These are phyloP conservation scores for Rotaria macrura DNA, from an alignment of 2,888 invertebrate genomes.

Conservation along the genomic window DNA sequence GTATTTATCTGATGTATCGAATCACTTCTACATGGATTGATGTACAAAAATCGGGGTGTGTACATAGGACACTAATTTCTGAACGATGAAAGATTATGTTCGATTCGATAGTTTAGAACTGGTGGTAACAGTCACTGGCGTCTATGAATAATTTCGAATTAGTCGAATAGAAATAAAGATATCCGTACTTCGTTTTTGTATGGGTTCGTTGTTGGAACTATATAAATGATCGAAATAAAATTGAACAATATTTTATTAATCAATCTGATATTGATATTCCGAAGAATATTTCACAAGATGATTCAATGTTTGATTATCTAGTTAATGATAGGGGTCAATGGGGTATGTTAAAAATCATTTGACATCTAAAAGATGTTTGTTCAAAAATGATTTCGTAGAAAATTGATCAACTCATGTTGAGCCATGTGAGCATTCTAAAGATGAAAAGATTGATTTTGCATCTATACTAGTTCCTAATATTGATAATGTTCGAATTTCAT, in stretches of 20 bases:
- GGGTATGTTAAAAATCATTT: constrained; percentile 20
- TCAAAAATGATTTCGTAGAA: constrained; percentile 55
- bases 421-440: constrained; percentile 61
- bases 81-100: no score
- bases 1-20: no score
- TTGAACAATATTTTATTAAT: constrained; percentile 62
- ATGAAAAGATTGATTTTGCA: constrained; percentile 65
- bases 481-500: constrained; percentile 75
- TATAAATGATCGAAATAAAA: constrained; percentile 60
- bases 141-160: no score
- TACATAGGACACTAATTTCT: no score
- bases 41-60: no score
- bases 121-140: no score
- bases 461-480: constrained; percentile 76
- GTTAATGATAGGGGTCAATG: constrained; percentile 56
- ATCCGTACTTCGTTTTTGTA: no score
- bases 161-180: no score
- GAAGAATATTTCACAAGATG: constrained; percentile 58
- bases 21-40: no score
- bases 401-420: constrained; percentile 64
- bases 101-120: no score
- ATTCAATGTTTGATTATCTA: constrained; percentile 69
- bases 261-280: constrained; percentile 55
- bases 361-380: no score
- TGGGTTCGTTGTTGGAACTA: constrained; percentile 72